Conservation (phyloP, 2,113 vertebrate genomes). For the Mystacornis crossleyi region DNA sequence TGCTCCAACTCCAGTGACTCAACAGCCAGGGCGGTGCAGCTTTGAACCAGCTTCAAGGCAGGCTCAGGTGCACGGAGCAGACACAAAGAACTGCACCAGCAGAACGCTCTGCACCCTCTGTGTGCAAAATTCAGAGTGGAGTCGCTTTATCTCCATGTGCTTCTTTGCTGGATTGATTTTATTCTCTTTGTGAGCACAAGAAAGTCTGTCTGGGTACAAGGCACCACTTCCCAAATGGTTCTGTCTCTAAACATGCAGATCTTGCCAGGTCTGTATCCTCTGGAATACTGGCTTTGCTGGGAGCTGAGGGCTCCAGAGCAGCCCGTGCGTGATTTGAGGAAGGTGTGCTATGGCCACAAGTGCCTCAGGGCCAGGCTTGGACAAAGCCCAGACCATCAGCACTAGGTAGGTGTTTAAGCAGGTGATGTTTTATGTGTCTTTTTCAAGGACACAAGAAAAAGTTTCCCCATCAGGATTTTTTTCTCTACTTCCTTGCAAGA, state of each 20-base stretch:
- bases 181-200: no score
- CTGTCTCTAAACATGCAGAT: not conserved
- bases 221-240: not conserved
- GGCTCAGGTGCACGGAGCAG: not conserved
- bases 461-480: not conserved
- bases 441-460: not conserved
- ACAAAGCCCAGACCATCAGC: not conserved
- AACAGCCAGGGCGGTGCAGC: not conserved
- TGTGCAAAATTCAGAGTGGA: not conserved
- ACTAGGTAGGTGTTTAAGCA: not conserved
- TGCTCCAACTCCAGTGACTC: not conserved
- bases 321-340: not conserved
- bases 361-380: not conserved
- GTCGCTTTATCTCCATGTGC: accelerated
- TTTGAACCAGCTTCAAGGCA: not conserved
- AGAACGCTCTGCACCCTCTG: not conserved
- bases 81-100: not conserved
- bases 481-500: not conserved
- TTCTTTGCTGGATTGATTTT: not conserved
- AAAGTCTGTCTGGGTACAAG: not conserved
- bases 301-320: not conserved
- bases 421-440: not conserved
- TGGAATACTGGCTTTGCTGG: not conserved
- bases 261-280: not conserved
- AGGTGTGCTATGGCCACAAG: not conserved